A percentile compares a stretch with the other conserved stretches of the same genome.
Evolutionary conservation across 2,113 vertebrate species (phyloP).

Genomic region (Australoheros scitulus): DNA sequence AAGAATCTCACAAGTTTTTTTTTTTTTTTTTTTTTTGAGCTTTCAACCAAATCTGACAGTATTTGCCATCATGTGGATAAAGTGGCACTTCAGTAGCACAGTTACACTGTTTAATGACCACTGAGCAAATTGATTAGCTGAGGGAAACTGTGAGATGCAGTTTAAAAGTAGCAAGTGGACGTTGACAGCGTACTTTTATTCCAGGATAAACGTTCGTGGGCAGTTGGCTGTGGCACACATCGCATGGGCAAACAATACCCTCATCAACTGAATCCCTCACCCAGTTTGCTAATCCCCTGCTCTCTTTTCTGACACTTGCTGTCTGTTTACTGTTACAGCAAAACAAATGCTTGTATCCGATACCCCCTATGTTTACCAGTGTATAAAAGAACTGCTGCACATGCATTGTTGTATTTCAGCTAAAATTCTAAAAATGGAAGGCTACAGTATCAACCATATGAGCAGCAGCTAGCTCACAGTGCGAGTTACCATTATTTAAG

Average conservation of each 20-base stretch:
- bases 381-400: background rate
- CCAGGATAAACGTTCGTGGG: background rate
- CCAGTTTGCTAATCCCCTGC: background rate
- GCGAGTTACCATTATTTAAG: background rate
- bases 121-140: background rate
- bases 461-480: background rate
- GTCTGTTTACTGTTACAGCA: background rate
- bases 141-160: background rate
- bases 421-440: background rate
- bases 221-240: background rate
- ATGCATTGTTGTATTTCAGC: background rate
- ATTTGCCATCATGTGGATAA: background rate
- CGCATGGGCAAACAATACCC: background rate
- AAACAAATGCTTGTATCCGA: background rate
- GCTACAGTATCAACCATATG: background rate
- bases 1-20: background rate
- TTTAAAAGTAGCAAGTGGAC: background rate
- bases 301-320: background rate
- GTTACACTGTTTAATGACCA: background rate
- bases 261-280: background rate
- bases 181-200: background rate
- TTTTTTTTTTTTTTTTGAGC: background rate
- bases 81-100: background rate
- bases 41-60: background rate
- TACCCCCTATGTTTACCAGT: background rate